A percentile compares a stretch with the other conserved stretches of the same genome.
Conservation (phyloP, 2,888 invertebrate species). For the Callinectes sapidus region DNA sequence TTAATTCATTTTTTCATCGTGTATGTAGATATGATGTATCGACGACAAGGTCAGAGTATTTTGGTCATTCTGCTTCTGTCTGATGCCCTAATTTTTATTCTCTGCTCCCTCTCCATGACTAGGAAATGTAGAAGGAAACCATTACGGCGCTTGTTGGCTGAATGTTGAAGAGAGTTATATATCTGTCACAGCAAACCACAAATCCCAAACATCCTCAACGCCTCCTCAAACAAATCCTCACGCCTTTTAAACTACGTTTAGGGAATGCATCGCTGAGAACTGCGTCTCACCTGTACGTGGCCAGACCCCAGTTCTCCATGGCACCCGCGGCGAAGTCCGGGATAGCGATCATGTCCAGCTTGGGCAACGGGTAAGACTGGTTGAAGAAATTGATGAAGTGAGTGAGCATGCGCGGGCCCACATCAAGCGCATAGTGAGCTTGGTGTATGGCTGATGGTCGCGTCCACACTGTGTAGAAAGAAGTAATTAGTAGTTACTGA, state of each 20-base stretch:
- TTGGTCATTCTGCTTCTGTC: background rate
- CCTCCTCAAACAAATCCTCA: no score
- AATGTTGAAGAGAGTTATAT: background rate
- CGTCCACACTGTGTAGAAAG: slow-evolving; percentile 81
- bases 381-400: slow-evolving; percentile 81
- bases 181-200: background rate
- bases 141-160: no score
- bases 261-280: background rate
- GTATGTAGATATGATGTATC: background rate
- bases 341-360: slow-evolving; percentile 82
- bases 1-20: no score
- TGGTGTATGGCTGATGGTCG: slow-evolving; percentile 83
- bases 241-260: background rate
- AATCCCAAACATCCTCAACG: no score
- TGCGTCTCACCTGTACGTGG: slow-evolving; percentile 79
- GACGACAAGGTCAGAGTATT: background rate
- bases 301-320: slow-evolving; percentile 90
- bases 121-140: background rate
- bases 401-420: slow-evolving; percentile 77
- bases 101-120: background rate
- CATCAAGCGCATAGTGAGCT: slow-evolving; percentile 80
- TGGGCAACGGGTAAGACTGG: slow-evolving; percentile 80
- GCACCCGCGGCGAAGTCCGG: slow-evolving; percentile 80
- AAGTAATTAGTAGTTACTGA: background rate
- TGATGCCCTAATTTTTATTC: background rate